Evolutionary conservation across 2,797 vertebrate genomes (phyloP), one percentile per base, ranked within the genome.

Genomic region (Myiotriccus ornatus): DNA sequence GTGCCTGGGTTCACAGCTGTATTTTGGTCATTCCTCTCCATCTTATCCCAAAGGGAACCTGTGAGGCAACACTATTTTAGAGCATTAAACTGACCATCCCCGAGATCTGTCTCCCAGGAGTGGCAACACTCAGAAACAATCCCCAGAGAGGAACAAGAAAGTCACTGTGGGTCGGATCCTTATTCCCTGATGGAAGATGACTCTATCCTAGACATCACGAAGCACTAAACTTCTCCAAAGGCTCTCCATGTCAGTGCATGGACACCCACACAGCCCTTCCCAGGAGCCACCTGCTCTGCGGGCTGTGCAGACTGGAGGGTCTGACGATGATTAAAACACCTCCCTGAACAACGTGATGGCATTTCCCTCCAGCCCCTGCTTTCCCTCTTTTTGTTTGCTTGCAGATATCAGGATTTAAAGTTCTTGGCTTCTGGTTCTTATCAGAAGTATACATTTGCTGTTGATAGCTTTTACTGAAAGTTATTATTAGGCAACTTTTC

Each of bases 401-500:
- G 41, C 64, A 85, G 86, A 92, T 82, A 93, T 3, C 27, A 37
- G 86, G 49, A 87, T 92, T 94, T 87, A 86, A 89, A 94, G 77
- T 85, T 92, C 63, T 41, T 90, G 64, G 49, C 80, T 93, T 60
- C 63, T 68, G 47, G 47, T 13, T 73, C 84, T 97, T 97, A 97
- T 97, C 97, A 80, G 69, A 89, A 88, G 53, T 67, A 56, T 59
- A 71, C 75, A 18, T 95, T 96, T 93, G 88, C 88, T 12, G 6
- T 85, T 85, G 88, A 96, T 95, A 94, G 71, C 92, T 95, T 96
- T 97, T 87, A 96, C 10, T 84, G 71, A 91, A 94, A 92, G 92
- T 93, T 95, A 92, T 96, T 96, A 94, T 95, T 93, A 93, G 70
- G 74, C 37, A 96, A 93, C 93, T 94, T 95, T 91, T 93, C 73